Base-by-base conservation (phyloP, 2,113 vertebrate genomes). In the Lasiurus cinereus region DNA sequence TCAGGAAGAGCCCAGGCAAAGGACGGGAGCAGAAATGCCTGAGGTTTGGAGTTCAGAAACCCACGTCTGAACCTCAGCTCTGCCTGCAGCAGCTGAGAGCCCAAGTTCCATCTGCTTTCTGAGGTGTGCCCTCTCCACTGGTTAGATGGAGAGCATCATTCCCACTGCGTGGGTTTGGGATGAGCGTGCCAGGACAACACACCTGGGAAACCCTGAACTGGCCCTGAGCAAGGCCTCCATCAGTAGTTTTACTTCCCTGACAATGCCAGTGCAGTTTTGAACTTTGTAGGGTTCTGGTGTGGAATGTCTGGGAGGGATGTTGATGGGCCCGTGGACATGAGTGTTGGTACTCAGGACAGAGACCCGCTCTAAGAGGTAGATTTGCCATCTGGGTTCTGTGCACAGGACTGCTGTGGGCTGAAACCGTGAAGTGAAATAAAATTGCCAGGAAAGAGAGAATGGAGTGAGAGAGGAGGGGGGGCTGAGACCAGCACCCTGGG, bases 111-210 rank as follows among this genome's bases (percentile, higher is more conserved):
- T 56, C 70, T 50, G 43, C 14, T 46, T 21, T 39, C 48, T 7
- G 19, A 46, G 39, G 54, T 0, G 1, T 15, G 69, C 83, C 46
- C 59, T 73, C 33, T 56, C 46, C 4, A 0, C 6, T 16, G 19
- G 70, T 77, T 24, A 10, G 50, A 7, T 21, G 46, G 39, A 36
- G 16, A 14, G 3, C 8, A 24, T 12, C 0, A 14, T 6, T 3
- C 29, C 73, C 24, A 5, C 54, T 0, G 0, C 0, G 0, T 52
- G 50, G 2, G 46, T 21, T 4, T 48, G 70, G 43, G 74, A 46
- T 22, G 39, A 91, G 22, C 33, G 2, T 3, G 8, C 39, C 9
- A 7, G 5, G 54, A 69, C 52, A 50, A 18, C 24, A 21, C 62
- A 48, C 15, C 59, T 6, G 10, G 62, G 29, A 50, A 46, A 54